Evolutionary conservation across 1,140 invertebrate species (phyloP).

Genomic region (Euschistus heros): DNA sequence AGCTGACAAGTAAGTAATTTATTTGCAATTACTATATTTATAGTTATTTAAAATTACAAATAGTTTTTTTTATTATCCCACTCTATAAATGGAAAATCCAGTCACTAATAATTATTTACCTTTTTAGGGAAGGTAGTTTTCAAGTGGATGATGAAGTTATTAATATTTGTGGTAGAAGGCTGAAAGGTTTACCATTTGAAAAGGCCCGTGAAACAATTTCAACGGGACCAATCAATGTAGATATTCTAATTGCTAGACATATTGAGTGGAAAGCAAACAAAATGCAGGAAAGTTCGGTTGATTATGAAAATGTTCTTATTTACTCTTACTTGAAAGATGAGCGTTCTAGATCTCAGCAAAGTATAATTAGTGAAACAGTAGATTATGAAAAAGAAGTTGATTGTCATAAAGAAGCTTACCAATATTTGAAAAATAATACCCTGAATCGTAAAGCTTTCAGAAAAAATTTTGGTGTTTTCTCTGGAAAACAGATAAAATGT

Average conservation of each 20-base stretch:
- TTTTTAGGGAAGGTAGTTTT: constrained; percentile 44
- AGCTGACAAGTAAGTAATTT: constrained; percentile 40
- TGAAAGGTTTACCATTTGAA: constrained; percentile 47
- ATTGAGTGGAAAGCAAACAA: constrained; percentile 17
- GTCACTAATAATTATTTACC: constrained; percentile 30
- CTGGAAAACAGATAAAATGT: constrained; percentile 24
- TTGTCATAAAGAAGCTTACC: constrained; percentile 3
- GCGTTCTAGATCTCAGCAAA: background rate
- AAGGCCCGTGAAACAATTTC: constrained; percentile 49
- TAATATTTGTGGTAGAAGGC: constrained; percentile 50
- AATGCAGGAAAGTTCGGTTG: constrained; percentile 54
- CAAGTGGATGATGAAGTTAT: constrained; percentile 54
- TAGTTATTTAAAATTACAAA: background rate
- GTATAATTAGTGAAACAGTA: background rate
- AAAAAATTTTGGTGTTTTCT: constrained; percentile 20
- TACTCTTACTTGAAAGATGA: constrained; percentile 17
- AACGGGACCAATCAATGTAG: constrained; percentile 41
- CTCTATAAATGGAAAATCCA: too few relatives aligned
- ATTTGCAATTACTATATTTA: constrained; percentile 16
- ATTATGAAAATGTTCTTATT: constrained; percentile 42
- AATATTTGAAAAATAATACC: background rate
- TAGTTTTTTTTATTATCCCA: background rate
- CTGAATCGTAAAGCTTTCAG: background rate
- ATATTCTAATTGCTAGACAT: constrained; percentile 39
- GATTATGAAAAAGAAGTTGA: constrained; percentile 2